Base-by-base conservation (phyloP, 2,113 vertebrate genomes). In the Brachirus orientalis region DNA sequence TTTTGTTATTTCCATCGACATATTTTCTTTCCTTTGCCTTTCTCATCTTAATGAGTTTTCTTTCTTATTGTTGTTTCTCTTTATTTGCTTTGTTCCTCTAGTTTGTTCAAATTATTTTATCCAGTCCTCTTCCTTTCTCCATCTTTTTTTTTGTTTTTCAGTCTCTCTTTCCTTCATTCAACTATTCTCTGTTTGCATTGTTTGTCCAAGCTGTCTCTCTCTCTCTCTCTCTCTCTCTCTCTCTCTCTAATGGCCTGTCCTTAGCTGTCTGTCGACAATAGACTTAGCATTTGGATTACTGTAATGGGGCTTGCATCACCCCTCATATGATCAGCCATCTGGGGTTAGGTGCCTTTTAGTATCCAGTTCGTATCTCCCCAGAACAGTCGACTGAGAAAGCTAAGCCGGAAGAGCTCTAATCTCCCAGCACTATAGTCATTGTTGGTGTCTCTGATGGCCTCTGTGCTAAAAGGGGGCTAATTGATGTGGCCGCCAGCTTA, bases 401-500 rank as follows among this genome's bases (percentile, higher is more conserved):
- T 79, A 65, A 86, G 82, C 83, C 60, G 56, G 44, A 77, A 63
- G 74, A 78, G 62, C 55, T 63, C 59, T 88, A 85, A 88, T 90
- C 88, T 81, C 67, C 45, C 44, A 66, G 58, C 53, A 28, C 46
- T 43, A 28, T 28, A 54, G 59, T 82, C 40, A 71, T 86, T 90
- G 86, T 88, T 66, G 44, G 17, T 14, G 46, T 70, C 76, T 72
- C 80, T 3, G 37, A 36, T 14, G 69, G 79, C 67, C 38, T 66
- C 44, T 14, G 60, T 17, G 56, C 84, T 87, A 74, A 86, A 86
- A 85, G 71, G 50, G 44, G 77, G 58, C 85, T 90, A 90, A 90
- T 90, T 90, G 88, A 90, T 90, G 88, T 87, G 68, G 82, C 86
- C 74, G 86, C 50, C 78, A 45, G 84, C 63, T 88, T 71, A 80